Evolutionary conservation across 2,888 invertebrate genomes (phyloP), one percentile per base, ranked within the genome.

Genomic region (Brenthis ino): DNA sequence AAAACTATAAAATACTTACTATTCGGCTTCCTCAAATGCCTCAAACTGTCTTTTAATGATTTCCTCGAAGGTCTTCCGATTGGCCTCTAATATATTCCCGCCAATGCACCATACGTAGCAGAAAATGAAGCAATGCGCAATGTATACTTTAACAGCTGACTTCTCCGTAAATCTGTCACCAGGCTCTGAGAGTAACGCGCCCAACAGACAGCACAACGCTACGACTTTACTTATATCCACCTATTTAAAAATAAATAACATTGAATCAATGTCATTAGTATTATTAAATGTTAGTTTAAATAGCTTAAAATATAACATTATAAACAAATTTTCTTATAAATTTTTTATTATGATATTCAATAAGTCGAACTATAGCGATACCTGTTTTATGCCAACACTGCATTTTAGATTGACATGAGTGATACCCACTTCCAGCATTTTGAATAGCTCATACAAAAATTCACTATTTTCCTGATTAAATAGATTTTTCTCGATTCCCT

Each of bases 91-190:
- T 4, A 97, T 94, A 83, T 98, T 98, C 0, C 98, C 98, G n/a
- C 97, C 97, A 24, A 98, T 86, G 2, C 96, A 94, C 98, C 98
- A 98, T 0, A 97, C 86, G 78, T 96, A 96, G 60, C 96, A 94
- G 89, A 97, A 97, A 47, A 97, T 90, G 81, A 98, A 98, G 37
- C 96, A 94, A 79, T 97, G 96, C 2, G 94, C 94, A 0, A 98
- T 82, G 74, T 97, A 94, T 6, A 91, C 88, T 77, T 95, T 94
- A 0, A 96, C 86, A 69, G 94, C 93, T 11, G 93, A 93, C 73
- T 95, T 95, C 70, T 96, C 96, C 0, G 92, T 85, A 76, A 94
- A 93, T 6, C 94, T 87, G 0, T 94, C 93, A 0, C 94, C 95
- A 0, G 95, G 94, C 72, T 94, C 94, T 33, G 93, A 87, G 6